Evolutionary conservation across 2,113 vertebrate species (phyloP), one percentile per base, ranked within the genome.

Genomic region (Bagarius yarrelli): DNA sequence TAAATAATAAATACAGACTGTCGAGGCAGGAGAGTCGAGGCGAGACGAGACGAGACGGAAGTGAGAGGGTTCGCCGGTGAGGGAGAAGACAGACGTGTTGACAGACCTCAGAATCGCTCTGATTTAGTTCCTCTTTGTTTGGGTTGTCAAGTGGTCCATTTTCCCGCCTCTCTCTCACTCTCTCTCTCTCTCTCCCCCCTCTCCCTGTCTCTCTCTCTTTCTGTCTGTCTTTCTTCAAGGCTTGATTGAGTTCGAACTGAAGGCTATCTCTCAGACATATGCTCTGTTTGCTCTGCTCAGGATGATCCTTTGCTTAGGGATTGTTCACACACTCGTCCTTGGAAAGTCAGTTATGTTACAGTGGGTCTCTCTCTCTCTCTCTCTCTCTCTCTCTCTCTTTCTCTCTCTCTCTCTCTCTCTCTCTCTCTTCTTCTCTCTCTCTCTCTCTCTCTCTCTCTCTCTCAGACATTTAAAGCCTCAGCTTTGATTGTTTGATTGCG

Each of bases 131-230:
- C 72, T 34, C 55, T 80, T 78, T 81, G 83, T 81, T 81, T 81
- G 79, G 67, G 34, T 72, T 84, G 78, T 72, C 57, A 36, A 81
- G 32, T 44, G 73, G n/a, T 84, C 78, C 9, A 36, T 40, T 84
- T 44, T 70, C 40, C 32, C 50, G 11, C 32, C 40, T 52, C 59
- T 40, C 53, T 53, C 70, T 72, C 25, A 5, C 19, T 56, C 4
- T 56, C 52, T 44, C 36, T n/a, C 64, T 44, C 36, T 69, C 36
- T 44, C 23, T n/a, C 64, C 16, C 59, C 30, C 59, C n/a, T 34
- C 30, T 64, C 61, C 19, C 30, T 32, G 27, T 67, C 32, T 40
- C 64, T 67, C 23, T 69, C 52, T 67, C 63, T 14, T 47, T 19
- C 52, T 5, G 30, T 13, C 14, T 15, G 21, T 55, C 34, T 40